Evolutionary conservation across 2,888 invertebrate species (phyloP), one percentile per base, ranked within the genome.

Genomic region (Clistopyga incitator): DNA sequence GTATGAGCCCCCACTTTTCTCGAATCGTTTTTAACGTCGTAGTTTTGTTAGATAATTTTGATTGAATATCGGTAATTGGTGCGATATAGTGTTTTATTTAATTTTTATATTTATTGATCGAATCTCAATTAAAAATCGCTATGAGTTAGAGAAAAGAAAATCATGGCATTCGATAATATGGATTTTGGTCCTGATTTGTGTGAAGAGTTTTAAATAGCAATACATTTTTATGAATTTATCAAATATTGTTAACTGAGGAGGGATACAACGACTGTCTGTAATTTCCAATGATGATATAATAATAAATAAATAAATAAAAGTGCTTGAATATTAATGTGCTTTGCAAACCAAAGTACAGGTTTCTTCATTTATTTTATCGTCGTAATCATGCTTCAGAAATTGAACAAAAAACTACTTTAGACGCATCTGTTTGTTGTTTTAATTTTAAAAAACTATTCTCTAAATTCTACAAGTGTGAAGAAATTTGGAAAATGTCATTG

Each of bases 1-100:
- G 82, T 81, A 82, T 81, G 86, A 86, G 86, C 86, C 88, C 87
- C 38, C 64, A 64, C 64, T 18, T 83, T 76, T 65, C 82, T 45
- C 45, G 23, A 8, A 38, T 20, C 18, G 20, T 38, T 64, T 42
- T 20, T 20, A 47, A 38, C 64, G n/a, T 42, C 38, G 64, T 11
- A 34, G 20, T 64, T 20, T 38, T 38, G 38, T 64, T 38, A 61
- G 61, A 18, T 34, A 10, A 34, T 61, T 18, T n/a, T 61, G 15
- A 61, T 61, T 38, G 3, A 61, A 61, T 10, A 34, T 61, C n/a
- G 6, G n/a, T 38, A 61, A 61, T 8, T 61, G 2, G 18, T 61
- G 61, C 56, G 25, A 13, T 23, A 23, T 56, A 13, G 23, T 25
- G 20, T 25, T 56, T 1, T 2, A 23, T 56, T 56, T 56, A 29